Conservation (phyloP, 2,797 vertebrate genomes). For the Argyrosomus regius region DNA sequence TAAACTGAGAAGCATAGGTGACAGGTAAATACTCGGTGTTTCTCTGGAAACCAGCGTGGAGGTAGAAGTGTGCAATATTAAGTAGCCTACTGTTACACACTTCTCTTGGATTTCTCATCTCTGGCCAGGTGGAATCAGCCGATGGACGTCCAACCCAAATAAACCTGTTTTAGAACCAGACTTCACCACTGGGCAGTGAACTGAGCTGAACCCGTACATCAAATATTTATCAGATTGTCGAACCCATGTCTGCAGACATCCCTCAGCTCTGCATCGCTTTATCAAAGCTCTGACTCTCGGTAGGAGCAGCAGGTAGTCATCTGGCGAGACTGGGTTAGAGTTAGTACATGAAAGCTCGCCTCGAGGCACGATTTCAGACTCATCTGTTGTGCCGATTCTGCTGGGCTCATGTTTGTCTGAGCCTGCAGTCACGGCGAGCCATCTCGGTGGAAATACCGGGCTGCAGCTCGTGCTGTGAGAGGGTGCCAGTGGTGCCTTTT, state of each 20-base stretch:
- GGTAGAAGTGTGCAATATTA: slow-evolving; percentile 29
- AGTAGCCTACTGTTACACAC: not conserved
- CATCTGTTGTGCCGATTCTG: slow-evolving; percentile 55
- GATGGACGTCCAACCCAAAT: slow-evolving; percentile 34
- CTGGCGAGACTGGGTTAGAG: slow-evolving; percentile 47
- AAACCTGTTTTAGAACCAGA: slow-evolving; percentile 38
- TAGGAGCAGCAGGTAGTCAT: slow-evolving; percentile 58
- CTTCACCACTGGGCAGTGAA: slow-evolving; percentile 42
- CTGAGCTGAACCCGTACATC: slow-evolving; percentile 53
- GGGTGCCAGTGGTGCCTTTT: slow-evolving; percentile 42
- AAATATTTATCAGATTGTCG: slow-evolving; percentile 64
- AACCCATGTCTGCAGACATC: slow-evolving; percentile 52
- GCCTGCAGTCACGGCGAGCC: slow-evolving; percentile 27
- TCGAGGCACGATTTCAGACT: slow-evolving; percentile 58
- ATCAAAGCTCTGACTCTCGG: slow-evolving; percentile 57
- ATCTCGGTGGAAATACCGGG: slow-evolving; percentile 38
- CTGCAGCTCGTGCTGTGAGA: slow-evolving; percentile 17
- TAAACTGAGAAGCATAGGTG: not conserved
- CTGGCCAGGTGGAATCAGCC: slow-evolving; percentile 29
- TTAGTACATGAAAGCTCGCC: slow-evolving; percentile 63
- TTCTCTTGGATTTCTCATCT: slow-evolving; percentile 23
- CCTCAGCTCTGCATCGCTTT: slow-evolving; percentile 46
- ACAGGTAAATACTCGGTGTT: slow-evolving; percentile 14
- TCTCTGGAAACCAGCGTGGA: slow-evolving; percentile 9
- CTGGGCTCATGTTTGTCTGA: slow-evolving; percentile 51